phyloP scores from a whole-genome alignment of 2,797 vertebrate genomes.

The Zenarchopterus dispar region DNA sequence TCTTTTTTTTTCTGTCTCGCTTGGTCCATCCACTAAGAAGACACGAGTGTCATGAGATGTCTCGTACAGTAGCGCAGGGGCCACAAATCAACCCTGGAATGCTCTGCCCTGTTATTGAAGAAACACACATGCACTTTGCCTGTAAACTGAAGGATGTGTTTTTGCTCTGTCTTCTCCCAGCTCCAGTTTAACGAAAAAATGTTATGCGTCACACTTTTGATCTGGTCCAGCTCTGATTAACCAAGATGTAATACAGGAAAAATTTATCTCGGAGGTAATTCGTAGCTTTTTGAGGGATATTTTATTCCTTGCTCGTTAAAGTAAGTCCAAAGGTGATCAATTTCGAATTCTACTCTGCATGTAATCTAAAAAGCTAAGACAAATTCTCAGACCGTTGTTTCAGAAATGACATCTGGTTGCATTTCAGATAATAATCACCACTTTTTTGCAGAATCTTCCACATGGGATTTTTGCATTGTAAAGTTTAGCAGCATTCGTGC shows the following conservation, averaged over 20 bases:
- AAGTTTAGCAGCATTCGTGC: background rate
- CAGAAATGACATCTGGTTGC: conserved; percentile 12
- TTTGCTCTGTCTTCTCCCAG: conserved; percentile 25
- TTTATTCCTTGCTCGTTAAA: too few species aligned
- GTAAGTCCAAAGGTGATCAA: conserved; percentile 2
- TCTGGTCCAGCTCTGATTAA: too few species aligned
- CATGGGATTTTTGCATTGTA: conserved; percentile 15
- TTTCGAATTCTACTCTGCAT: conserved; percentile 31
- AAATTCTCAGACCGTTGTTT: too few species aligned
- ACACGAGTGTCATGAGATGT: conserved; percentile 32
- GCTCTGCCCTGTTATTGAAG: conserved; percentile 59
- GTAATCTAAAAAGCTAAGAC: background rate
- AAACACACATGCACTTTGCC: conserved; percentile 37
- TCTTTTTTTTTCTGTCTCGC: background rate
- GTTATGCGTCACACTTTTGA: too few species aligned
- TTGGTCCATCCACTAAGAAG: conserved; percentile 19
- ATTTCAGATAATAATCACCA: conserved; percentile 19
- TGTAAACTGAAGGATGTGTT: conserved; percentile 48
- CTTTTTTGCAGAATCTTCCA: background rate
- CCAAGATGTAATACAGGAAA: too few species aligned
- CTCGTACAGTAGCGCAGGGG: conserved; percentile 25
- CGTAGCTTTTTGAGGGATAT: too few species aligned
- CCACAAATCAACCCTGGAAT: conserved; percentile 71
- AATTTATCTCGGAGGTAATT: too few species aligned
- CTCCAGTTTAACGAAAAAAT: background rate